Conservation (phyloP, 2,113 vertebrate species). For the Jacana jacana region DNA sequence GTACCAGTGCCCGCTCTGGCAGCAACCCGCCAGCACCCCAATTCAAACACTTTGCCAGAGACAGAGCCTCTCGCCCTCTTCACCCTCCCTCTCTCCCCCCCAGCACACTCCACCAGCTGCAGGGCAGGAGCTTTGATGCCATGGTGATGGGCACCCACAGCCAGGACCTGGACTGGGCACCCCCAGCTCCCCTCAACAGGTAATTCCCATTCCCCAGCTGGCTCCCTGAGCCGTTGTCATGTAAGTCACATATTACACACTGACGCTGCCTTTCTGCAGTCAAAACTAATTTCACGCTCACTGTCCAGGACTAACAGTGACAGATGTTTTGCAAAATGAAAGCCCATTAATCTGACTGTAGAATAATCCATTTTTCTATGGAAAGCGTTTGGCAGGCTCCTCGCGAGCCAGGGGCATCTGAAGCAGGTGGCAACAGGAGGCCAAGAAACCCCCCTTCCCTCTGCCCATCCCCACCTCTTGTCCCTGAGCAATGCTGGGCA, state of each 20-base stretch:
- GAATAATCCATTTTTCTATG: constrained; percentile 76
- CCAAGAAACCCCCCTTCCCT: background rate
- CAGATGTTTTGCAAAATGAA: constrained; percentile 80
- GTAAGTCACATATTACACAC: constrained; percentile 40
- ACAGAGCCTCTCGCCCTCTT: fast-evolving
- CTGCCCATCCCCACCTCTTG: background rate
- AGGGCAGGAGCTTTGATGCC: background rate
- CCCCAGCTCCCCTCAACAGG: background rate
- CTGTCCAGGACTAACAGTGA: constrained; percentile 79
- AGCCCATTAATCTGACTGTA: constrained; percentile 80
- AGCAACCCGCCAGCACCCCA: background rate
- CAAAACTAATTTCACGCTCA: constrained; percentile 80
- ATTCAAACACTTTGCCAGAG: background rate
- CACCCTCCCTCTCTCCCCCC: background rate
- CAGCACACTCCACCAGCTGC: fast-evolving
- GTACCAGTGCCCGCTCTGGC: fast-evolving
- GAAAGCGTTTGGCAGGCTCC: constrained; percentile 61
- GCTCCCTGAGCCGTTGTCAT: constrained; percentile 28
- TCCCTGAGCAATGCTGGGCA: background rate
- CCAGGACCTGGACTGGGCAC: background rate
- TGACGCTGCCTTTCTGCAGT: constrained; percentile 35
- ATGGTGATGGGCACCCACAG: background rate
- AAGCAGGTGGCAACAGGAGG: background rate
- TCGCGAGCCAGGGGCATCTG: background rate
- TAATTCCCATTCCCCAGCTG: constrained; percentile 21